These are phyloP conservation scores for Alosa sapidissima DNA, from an alignment of 2,797 vertebrate species.

Conservation along the genomic window DNA sequence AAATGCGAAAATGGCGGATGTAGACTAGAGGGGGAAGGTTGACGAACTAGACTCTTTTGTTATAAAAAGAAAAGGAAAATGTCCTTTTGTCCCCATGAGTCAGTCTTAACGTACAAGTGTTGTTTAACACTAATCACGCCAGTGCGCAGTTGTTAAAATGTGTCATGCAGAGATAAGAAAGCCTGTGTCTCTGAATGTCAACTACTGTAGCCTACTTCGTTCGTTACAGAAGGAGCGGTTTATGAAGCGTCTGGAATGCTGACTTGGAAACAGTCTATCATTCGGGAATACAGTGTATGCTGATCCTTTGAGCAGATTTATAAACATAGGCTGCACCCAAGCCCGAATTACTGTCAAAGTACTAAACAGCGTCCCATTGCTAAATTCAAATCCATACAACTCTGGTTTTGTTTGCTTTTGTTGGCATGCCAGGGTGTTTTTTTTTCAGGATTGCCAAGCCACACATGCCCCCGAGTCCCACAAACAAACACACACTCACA, in stretches of 20 bases:
- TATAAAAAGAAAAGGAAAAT: conserved; percentile 27
- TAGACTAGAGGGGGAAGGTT: not conserved
- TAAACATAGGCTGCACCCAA: conserved; percentile 21
- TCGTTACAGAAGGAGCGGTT: not conserved
- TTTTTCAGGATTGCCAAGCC: conserved; percentile 3
- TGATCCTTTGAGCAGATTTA: conserved; percentile 36
- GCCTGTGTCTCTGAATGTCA: not conserved
- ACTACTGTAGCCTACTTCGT: not conserved
- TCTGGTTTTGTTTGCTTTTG: conserved; percentile 42
- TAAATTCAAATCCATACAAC: conserved; percentile 38
- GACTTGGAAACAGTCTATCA: conserved; percentile 29
- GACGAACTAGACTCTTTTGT: conserved; percentile 25
- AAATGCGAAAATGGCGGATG: conserved; percentile 28
- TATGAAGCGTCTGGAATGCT: conserved; percentile 35
- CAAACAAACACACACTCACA: conserved; percentile 8
- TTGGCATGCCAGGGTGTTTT: conserved; percentile 33
- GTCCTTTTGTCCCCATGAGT: conserved; percentile 20
- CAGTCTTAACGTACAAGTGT: not conserved
- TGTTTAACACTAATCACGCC: not conserved
- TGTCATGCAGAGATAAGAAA: conserved; percentile 1
- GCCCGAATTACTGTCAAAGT: conserved; percentile 18
- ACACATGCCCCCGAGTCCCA: conserved; percentile 24
- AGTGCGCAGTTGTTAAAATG: conserved; percentile 1
- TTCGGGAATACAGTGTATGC: conserved; percentile 23
- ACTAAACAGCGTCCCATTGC: conserved; percentile 35